These are phyloP conservation scores for Sipha maydis DNA, from an alignment of 2,888 invertebrate species.

Conservation along the genomic window DNA sequence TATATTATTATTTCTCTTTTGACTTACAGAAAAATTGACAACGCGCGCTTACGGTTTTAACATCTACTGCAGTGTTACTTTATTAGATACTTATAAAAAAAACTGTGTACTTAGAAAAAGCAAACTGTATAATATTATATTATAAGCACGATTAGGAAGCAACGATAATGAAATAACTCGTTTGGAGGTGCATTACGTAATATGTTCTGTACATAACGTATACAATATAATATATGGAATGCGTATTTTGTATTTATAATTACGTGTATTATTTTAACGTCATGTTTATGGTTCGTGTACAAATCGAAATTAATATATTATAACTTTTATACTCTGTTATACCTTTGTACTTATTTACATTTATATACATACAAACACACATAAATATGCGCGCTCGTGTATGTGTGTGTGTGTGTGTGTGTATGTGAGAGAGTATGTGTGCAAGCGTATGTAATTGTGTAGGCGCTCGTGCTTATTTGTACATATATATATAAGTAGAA, in stretches of 20 bases:
- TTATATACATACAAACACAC: not conserved
- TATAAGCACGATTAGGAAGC: not conserved
- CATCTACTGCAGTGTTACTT: not conserved
- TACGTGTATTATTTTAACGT: slow-evolving; percentile 29
- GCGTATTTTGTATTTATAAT: not conserved
- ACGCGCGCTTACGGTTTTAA: not conserved
- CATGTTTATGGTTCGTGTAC: not conserved
- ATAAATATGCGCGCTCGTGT: not conserved
- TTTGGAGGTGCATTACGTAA: not conserved
- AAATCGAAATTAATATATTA: slow-evolving; percentile 4
- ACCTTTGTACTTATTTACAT: no score
- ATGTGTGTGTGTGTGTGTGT: no score
- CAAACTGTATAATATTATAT: not conserved
- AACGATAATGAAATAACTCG: not conserved
- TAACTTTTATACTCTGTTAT: no score
- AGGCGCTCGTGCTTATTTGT: no score
- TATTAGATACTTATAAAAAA: not conserved
- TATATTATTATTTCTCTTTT: not conserved
- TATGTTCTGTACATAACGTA: not conserved
- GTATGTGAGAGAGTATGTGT: no score
- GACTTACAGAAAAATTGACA: not conserved
- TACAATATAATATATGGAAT: not conserved
- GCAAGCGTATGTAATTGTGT: no score
- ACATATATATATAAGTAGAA: not conserved
- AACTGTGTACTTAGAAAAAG: not conserved